A percentile compares a stretch with the other conserved stretches of the same genome.
Evolutionary conservation across 2,888 invertebrate genomes (phyloP).

Genomic region (Parnassius mnemosyne): DNA sequence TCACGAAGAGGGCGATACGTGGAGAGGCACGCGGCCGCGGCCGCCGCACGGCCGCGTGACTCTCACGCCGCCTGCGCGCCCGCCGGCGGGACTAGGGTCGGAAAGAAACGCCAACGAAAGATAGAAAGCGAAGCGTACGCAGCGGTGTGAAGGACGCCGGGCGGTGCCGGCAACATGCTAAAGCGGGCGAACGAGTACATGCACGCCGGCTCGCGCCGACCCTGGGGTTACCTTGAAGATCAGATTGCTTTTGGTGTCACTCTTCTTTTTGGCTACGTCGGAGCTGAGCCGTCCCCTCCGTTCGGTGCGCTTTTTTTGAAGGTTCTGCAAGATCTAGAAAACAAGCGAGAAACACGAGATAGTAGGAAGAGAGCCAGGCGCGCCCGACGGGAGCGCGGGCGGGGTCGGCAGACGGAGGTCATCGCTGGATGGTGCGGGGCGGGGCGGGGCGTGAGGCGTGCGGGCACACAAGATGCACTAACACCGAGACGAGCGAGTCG

Average conservation of each 20-base stretch:
- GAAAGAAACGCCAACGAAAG: conserved; percentile 67
- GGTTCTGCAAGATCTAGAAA: conserved; percentile 99
- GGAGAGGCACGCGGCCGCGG: conserved; percentile 52
- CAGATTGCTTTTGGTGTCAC: conserved; percentile 98
- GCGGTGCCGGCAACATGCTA: conserved; percentile 75
- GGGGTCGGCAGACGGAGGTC: conserved; percentile 53
- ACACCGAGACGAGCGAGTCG: conserved; percentile 64
- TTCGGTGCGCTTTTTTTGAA: conserved; percentile 99
- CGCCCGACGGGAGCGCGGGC: conserved; percentile 63
- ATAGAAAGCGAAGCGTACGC: conserved; percentile 77
- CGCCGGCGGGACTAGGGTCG: conserved; percentile 66
- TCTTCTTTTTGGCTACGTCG: conserved; percentile 95
- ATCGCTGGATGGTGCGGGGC: conserved; percentile 42
- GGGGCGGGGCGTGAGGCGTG: conserved; percentile 45
- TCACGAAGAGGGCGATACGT: conserved; percentile 44
- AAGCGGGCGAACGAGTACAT: conserved; percentile 77
- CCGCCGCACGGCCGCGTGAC: conserved; percentile 44
- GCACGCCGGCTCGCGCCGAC: conserved; percentile 80
- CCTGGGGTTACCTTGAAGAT: conserved; percentile 98
- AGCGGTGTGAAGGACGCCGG: conserved; percentile 74
- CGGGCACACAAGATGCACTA: conserved; percentile 67
- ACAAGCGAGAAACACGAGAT: conserved; percentile 93
- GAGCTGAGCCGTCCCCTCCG: conserved; percentile 97
- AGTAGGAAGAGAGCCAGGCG: conserved; percentile 84
- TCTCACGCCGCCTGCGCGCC: conserved; percentile 57